Base-by-base conservation (phyloP, 2,888 invertebrate species). In the Leucozona laternaria region DNA sequence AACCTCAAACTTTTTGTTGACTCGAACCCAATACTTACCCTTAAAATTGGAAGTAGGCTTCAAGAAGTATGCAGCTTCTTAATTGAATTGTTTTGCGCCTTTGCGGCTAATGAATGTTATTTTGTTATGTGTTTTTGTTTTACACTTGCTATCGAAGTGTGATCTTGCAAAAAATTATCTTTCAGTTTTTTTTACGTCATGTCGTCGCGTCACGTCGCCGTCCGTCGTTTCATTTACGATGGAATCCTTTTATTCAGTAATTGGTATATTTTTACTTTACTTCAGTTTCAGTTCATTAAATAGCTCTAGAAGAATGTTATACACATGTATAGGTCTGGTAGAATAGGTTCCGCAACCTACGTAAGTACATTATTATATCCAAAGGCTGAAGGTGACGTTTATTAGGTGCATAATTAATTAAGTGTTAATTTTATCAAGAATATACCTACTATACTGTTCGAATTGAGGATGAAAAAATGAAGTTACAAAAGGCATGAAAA, bases 21-120 rank as follows among this genome's bases (percentile, higher is more conserved):
- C 31, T 1, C 31, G 8, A 31, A 31, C 6, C 31, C 31, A 31
- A 31, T 31, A 31, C 31, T 8, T 31, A 8, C 31, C 31, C 31
- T 7, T 43, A 37, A 64, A 50, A 40, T 31, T 40, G 28, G 55
- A 37, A 11, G 55, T 48, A 31, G 72, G 17, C 48, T 25, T 53
- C 55, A 53, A 48, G 43, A 60, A 70, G 76, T 28, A 62, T 72
- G 45, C 43, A 68, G 66, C 57, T 82, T n/a, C 72, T 75, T 78
- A 79, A 82, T 86, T 82, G 75, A 78, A 86, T 82, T 85, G 70
- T 57, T 15, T 62, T 78, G 78, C 70, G 50, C 37, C 78, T 82
- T 57, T 71, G 75, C 71, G 73, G 50, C 75, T 82, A 79, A 82
- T 79, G 82, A 86, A 86, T 82, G 82, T 78, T 82, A 81, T 86